These are phyloP conservation scores for Anguilla anguilla DNA, from an alignment of 2,797 vertebrate species.

Conservation along the genomic window DNA sequence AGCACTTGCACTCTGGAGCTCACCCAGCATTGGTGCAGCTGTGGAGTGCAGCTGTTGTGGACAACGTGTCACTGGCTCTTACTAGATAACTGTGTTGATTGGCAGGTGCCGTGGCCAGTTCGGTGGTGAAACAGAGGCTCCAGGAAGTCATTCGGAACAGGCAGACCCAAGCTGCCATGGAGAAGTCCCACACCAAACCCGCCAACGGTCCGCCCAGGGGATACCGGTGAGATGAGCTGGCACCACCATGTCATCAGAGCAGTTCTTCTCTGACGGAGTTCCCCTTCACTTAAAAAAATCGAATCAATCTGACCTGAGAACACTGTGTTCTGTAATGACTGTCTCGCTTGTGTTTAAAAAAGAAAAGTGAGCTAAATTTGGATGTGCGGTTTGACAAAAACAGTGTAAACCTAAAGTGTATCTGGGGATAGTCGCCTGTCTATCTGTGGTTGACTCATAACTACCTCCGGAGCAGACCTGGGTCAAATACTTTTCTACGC, in stretches of 20 bases:
- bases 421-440: neutral
- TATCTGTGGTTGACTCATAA: neutral
- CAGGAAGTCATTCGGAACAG: slow-evolving; percentile 94
- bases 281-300: neutral
- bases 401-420: neutral
- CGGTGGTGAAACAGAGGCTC: slow-evolving; percentile 90
- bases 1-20: neutral
- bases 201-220: slow-evolving; percentile 70
- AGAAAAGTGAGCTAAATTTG: neutral
- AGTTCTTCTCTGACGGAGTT: neutral
- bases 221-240: slow-evolving; percentile 77
- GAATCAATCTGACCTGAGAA: neutral
- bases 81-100: slow-evolving; percentile 47
- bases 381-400: neutral
- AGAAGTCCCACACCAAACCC: slow-evolving; percentile 77
- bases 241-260: neutral
- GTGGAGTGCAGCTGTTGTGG: neutral
- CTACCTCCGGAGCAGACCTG: neutral
- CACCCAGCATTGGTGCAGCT: neutral
- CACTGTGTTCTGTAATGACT: neutral
- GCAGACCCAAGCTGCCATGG: slow-evolving; percentile 86
- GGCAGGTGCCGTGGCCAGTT: slow-evolving; percentile 92
- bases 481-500: too few relatives aligned
- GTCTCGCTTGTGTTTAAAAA: neutral
- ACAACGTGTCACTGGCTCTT: neutral